Evolutionary conservation across 2,113 vertebrate species (phyloP), one percentile per base, ranked within the genome.

Genomic region (Cebus imitator): DNA sequence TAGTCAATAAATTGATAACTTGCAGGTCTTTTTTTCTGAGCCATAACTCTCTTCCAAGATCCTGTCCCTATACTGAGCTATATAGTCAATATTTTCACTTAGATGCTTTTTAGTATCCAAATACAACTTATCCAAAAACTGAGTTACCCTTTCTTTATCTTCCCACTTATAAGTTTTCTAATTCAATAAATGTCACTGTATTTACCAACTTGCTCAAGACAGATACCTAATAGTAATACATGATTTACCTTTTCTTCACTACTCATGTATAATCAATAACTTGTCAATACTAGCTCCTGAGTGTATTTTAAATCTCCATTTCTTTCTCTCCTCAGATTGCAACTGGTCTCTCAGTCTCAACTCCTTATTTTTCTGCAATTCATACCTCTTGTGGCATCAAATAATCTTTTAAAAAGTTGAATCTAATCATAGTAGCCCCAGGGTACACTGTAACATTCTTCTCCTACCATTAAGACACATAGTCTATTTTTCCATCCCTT

Each of bases 81-180:
- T 52, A 3, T 9, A 80, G 75, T 76, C 84, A 87, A 50, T 87
- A 92, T 87, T 94, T 97, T 79, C 55, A 81, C 14, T 87, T 87
- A 30, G 17, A 64, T 95, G 30, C 10, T n/a, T 96, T 95, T 95
- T 40, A 89, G 37, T 94, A 66, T 16, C 27, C 48, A 92, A 90
- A 72, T 75, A 95, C 94, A 95, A 94, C 48, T 83, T 94, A 66
- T 37, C n/a, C 57, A 23, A 87, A 87, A 92, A 78, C 27, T 79
- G 81, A 96, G 73, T 89, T 90, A 95, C 16, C 61, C 35, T 85
- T 52, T 87, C 16, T 83, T 96, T 57, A 79, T 87, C 55, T 92
- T 91, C n/a, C 50, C 8, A 58, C 12, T 70, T 87, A 11, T 48
- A 90, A 25, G n/a, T 17, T 79, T 58, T 27, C n/a, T 68, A 52